phyloP scores from a whole-genome alignment of 2,113 vertebrate genomes.

The Xenopus borealis region DNA sequence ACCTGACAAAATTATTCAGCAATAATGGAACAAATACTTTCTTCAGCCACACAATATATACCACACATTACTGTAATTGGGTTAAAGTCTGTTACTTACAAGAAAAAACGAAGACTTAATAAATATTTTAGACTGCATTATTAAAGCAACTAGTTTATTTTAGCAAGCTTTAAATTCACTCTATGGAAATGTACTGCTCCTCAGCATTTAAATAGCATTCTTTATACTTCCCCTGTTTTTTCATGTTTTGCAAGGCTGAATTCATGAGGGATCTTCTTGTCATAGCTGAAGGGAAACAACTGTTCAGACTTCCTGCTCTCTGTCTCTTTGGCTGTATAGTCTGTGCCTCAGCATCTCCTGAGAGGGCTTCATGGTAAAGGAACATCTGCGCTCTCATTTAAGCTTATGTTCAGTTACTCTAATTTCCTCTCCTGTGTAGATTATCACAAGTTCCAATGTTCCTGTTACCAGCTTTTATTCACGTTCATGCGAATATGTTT shows the following conservation, averaged over 20 bases:
- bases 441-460: background rate
- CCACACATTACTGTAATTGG: too few relatives aligned
- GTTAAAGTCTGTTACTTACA: too few relatives aligned
- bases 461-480: background rate
- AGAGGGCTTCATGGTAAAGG: slow-evolving; percentile 27
- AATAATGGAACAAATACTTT: too few relatives aligned
- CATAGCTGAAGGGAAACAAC: slow-evolving; percentile 30
- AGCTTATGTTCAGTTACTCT: slow-evolving; percentile 25
- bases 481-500: background rate
- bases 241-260: slow-evolving; percentile 21
- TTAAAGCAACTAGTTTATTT: too few relatives aligned
- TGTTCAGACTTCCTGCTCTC: background rate
- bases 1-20: too few relatives aligned
- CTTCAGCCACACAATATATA: too few relatives aligned
- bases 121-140: too few relatives aligned
- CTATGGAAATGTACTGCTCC: slow-evolving; percentile 20
- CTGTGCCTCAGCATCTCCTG: slow-evolving; percentile 28
- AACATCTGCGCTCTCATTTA: slow-evolving; percentile 37
- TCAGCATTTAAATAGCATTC: slow-evolving; percentile 15
- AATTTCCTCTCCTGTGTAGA: slow-evolving; percentile 7
- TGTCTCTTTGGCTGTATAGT: slow-evolving; percentile 1
- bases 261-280: slow-evolving; percentile 22
- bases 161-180: background rate
- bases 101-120: too few relatives aligned
- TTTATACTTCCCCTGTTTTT: slow-evolving; percentile 19